phyloP scores from a whole-genome alignment of 2,888 invertebrate species.

The Amphiduros pacificus region DNA sequence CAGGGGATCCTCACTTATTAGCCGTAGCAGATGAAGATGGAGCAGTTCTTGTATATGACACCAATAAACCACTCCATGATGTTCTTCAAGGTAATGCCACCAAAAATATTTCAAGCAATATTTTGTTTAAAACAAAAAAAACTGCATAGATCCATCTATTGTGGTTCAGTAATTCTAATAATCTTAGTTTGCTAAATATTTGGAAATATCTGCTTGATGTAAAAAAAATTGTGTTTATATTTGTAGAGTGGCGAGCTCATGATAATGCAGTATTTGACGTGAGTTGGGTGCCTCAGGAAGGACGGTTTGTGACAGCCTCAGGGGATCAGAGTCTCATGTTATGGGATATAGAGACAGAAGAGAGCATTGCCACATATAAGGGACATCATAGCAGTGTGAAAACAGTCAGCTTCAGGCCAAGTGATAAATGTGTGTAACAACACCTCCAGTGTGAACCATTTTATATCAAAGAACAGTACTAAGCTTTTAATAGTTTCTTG shows the following conservation, averaged over 20 bases:
- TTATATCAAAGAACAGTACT: too few species aligned
- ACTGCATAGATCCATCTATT: too few species aligned
- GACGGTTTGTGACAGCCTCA: constrained; percentile 80
- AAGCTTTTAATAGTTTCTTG: too few species aligned
- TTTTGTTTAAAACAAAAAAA: too few species aligned
- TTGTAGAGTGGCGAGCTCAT: constrained; percentile 64
- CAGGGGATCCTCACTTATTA: constrained; percentile 15
- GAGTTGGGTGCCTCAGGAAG: constrained; percentile 77
- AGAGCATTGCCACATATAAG: constrained; percentile 64
- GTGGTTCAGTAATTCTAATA: too few species aligned
- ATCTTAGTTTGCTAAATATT: too few species aligned
- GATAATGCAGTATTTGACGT: constrained; percentile 88
- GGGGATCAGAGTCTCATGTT: constrained; percentile 81
- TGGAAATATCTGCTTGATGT: too few species aligned
- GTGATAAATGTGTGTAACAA: constrained; percentile 14
- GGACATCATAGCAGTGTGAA: constrained; percentile 83
- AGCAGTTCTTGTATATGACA: constrained; percentile 26
- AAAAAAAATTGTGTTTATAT: not conserved
- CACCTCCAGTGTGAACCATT: not conserved
- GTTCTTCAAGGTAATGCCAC: too few species aligned
- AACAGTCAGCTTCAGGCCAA: constrained; percentile 65
- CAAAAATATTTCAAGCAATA: too few species aligned
- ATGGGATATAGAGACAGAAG: constrained; percentile 70
- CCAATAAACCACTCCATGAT: constrained; percentile 4
- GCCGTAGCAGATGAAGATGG: constrained; percentile 33